A percentile compares a stretch with the other conserved stretches of the same genome.
Conservation (phyloP, 53 echinoderm and acorn worm genomes). For the Holothuria leucospilota region DNA sequence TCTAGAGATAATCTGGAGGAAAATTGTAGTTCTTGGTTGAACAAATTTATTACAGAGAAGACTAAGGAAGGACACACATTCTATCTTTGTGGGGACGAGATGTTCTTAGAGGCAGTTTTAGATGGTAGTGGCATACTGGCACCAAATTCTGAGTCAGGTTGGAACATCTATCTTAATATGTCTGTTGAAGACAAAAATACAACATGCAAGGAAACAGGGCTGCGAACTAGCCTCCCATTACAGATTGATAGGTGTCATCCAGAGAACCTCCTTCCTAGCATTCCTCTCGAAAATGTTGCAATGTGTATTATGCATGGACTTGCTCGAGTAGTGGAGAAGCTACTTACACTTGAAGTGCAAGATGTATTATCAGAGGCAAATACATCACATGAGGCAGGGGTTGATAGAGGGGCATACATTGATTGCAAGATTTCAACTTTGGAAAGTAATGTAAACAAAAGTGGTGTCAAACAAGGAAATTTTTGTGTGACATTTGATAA, state of each 20-base stretch:
- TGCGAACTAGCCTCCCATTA: slow-evolving; percentile 48
- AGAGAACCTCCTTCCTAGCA: slow-evolving; percentile 50
- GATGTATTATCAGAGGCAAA: slow-evolving; percentile 47
- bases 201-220: slow-evolving; percentile 46
- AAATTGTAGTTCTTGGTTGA: slow-evolving; percentile 27
- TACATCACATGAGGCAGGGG: slow-evolving; percentile 15
- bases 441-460: slow-evolving; percentile 56
- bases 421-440: slow-evolving; percentile 1
- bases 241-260: slow-evolving; percentile 53
- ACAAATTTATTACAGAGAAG: not conserved
- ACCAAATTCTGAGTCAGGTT: slow-evolving; percentile 64
- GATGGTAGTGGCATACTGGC: slow-evolving; percentile 62
- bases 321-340: slow-evolving; percentile 59
- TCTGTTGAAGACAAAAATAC: slow-evolving; percentile 46
- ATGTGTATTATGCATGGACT: slow-evolving; percentile 64
- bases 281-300: slow-evolving; percentile 54
- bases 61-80: not conserved
- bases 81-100: slow-evolving; percentile 69
- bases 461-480: slow-evolving; percentile 64
- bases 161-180: slow-evolving; percentile 67
- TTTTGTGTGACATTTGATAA: slow-evolving; percentile 66
- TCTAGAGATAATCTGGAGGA: slow-evolving; percentile 70
- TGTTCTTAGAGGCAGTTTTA: slow-evolving; percentile 66
- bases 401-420: not conserved
- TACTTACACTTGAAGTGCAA: slow-evolving; percentile 64